These are phyloP conservation scores for Aspidoscelis tigris DNA, from an alignment of 2,113 vertebrate species.

Conservation along the genomic window DNA sequence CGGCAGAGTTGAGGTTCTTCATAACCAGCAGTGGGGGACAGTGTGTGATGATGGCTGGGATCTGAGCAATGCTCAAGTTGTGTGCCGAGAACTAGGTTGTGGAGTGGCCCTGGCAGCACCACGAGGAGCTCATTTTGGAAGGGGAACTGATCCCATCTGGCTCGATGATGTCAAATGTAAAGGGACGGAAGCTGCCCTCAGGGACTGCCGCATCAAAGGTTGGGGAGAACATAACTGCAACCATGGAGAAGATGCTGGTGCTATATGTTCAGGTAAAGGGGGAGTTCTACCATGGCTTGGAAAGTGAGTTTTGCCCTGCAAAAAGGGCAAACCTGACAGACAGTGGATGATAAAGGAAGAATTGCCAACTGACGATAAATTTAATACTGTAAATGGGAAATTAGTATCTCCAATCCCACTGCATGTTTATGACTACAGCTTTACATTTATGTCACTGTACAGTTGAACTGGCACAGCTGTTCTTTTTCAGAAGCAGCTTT, in stretches of 20 bases:
- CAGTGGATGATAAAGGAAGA: no score
- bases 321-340: no score
- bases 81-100: slow-evolving; percentile 68
- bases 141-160: slow-evolving; percentile 65
- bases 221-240: slow-evolving; percentile 69
- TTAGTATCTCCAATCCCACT: no score
- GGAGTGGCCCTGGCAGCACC: slow-evolving; percentile 27
- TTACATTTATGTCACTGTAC: no score
- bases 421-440: no score
- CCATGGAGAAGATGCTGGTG: slow-evolving; percentile 61
- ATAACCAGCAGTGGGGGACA: slow-evolving; percentile 64
- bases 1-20: slow-evolving; percentile 69
- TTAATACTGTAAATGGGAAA: no score
- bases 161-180: slow-evolving; percentile 65
- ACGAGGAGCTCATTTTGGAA: slow-evolving; percentile 16
- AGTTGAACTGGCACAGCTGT: no score
- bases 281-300: neutral
- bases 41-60: slow-evolving; percentile 63
- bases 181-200: slow-evolving; percentile 60
- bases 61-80: slow-evolving; percentile 28
- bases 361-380: no score
- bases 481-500: no score
- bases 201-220: slow-evolving; percentile 50
- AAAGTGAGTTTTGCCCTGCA: neutral
- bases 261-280: slow-evolving; percentile 69